A percentile compares a stretch with the other conserved stretches of the same genome.
Evolutionary conservation across 1,140 invertebrate species (phyloP).

Genomic region (Pseudomyrmex pallidus): DNA sequence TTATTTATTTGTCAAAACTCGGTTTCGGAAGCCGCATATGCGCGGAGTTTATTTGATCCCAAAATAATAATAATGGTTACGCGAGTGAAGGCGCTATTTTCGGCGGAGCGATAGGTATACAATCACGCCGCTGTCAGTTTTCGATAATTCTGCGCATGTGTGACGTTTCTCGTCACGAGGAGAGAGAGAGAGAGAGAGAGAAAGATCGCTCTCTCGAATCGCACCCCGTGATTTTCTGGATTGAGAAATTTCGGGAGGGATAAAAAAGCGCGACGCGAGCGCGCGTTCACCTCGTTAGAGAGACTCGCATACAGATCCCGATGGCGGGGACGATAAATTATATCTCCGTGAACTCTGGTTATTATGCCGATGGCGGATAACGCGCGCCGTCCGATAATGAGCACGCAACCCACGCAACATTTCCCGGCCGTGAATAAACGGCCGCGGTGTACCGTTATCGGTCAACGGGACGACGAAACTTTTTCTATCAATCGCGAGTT

Average conservation of each 20-base stretch:
- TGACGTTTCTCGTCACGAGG: neutral
- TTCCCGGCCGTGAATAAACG: neutral
- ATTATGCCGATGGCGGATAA: conserved; percentile 11
- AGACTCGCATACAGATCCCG: neutral
- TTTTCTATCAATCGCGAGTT: conserved; percentile 25
- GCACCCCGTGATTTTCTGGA: neutral
- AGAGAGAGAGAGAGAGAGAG: no score
- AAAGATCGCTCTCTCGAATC: neutral
- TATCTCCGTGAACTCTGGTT: neutral
- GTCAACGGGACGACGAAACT: conserved; percentile 36
- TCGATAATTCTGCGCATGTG: conserved; percentile 37
- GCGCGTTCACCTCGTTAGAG: no score
- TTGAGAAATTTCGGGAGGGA: neutral
- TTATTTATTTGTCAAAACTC: neutral
- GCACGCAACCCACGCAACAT: conserved; percentile 38
- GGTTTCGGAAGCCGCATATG: neutral
- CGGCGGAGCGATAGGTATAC: conserved; percentile 38
- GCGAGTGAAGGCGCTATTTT: conserved; percentile 47
- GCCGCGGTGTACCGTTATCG: conserved; percentile 37
- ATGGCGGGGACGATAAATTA: conserved; percentile 19
- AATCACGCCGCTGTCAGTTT: conserved; percentile 32
- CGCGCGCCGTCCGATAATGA: conserved; percentile 31
- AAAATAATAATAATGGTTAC: conserved; percentile 55
- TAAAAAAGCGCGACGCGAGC: no score
- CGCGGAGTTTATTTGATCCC: conserved; percentile 23